These are phyloP conservation scores for Eira barbara DNA, from an alignment of 2,113 vertebrate species.

Conservation along the genomic window DNA sequence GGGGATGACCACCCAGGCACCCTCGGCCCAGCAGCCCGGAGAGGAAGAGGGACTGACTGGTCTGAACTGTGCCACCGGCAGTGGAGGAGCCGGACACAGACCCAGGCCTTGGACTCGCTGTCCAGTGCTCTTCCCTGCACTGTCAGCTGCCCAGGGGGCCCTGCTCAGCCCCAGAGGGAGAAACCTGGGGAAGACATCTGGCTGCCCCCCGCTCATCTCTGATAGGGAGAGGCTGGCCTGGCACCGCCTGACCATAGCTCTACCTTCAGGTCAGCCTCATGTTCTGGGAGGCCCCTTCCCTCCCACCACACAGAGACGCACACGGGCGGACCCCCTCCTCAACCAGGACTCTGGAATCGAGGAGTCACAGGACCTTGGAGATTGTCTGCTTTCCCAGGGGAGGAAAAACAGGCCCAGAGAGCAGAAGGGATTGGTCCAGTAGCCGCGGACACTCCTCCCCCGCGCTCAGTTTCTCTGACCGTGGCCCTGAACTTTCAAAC, in stretches of 20 bases:
- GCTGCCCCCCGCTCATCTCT: neutral
- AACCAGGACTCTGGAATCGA: neutral
- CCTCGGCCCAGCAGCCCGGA: neutral
- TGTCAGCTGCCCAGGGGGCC: neutral
- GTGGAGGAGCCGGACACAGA: neutral
- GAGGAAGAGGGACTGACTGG: neutral
- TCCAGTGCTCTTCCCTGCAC: neutral
- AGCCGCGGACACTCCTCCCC: neutral
- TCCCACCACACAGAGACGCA: neutral
- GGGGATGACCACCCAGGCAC: neutral
- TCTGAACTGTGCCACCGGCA: neutral
- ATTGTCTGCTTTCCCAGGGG: neutral
- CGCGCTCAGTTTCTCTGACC: fast-evolving
- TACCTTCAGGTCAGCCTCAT: neutral
- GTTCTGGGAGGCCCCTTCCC: neutral
- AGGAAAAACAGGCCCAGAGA: neutral
- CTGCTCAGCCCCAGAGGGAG: neutral
- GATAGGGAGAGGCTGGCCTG: neutral
- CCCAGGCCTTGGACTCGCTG: fast-evolving
- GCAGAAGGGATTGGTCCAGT: neutral
- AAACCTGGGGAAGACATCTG: neutral
- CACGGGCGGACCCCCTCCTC: neutral
- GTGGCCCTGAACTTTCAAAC: neutral
- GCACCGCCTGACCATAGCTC: neutral
- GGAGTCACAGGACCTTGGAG: neutral